Evolutionary conservation across 2,113 vertebrate genomes (phyloP), one percentile per base, ranked within the genome.

Genomic region (Malurus alboscapulatus): DNA sequence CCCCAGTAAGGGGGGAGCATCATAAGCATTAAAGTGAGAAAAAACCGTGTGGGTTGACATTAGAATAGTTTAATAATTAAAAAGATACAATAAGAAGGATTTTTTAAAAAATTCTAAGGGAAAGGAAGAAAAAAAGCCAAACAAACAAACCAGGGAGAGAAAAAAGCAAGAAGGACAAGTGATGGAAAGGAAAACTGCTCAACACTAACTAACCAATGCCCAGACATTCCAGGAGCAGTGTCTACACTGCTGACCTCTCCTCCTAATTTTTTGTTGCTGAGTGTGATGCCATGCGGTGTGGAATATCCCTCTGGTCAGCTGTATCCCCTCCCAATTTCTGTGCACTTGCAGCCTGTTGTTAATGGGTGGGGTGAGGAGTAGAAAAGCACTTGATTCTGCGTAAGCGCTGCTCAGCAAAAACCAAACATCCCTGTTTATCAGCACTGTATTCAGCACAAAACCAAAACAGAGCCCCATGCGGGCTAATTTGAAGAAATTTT

Each of bases 211-310:
- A 7, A 88, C 16, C 2, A 51, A 42, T 42, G 36, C 48, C 30
- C 26, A 67, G 29, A 26, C 22, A 27, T n/a, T 51, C 19, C 2
- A 10, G 59, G 48, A 81, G 19, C 22, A 57, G 36, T 1, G 0
- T 20, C 20, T 3, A 5, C 12, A 14, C 19, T 20, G 3, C 29
- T 29, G 21, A 6, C 9, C 9, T 55, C 11, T 10, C 20, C 10
- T 73, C 38, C 27, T 79, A 9, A 26, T 72, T 24, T 55, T 66
- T 63, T 40, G 4, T 75, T 0, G 0, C 40, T 88, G 42, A 55
- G 6, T 6, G 0, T 51, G 42, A 14, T 3, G 2, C 21, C 22
- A 5, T 36, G 26, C 26, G 11, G 16, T 36, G 14, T 24, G 38
- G n/a, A 42, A 30, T 71, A 48, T 55, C 17, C 14, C 16, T 63